Evolutionary conservation across 2,797 vertebrate genomes (phyloP).

Genomic region (Falco biarmicus): DNA sequence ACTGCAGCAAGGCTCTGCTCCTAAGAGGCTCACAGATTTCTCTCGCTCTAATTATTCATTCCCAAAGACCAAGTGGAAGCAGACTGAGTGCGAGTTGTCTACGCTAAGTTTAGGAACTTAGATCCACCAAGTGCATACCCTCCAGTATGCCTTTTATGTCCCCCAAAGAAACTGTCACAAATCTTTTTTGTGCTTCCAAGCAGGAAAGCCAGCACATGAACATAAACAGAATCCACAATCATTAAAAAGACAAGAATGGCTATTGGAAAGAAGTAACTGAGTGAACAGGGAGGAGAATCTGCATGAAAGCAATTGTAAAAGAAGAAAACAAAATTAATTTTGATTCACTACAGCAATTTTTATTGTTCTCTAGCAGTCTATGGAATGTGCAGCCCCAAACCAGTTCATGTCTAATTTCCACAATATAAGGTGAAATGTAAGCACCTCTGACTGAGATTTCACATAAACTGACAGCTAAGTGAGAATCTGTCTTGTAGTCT

Average conservation of each 20-base stretch:
- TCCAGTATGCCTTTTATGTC: not conserved
- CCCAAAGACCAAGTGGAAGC: not conserved
- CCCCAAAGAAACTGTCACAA: not conserved
- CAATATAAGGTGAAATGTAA: not conserved
- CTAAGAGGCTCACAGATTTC: not conserved
- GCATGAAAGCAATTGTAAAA: not conserved
- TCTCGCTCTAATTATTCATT: not conserved
- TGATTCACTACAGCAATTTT: not conserved
- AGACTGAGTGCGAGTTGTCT: not conserved
- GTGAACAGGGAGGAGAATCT: not conserved
- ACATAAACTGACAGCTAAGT: not conserved
- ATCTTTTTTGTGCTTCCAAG: not conserved
- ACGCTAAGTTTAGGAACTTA: not conserved
- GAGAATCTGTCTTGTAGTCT: fast-evolving
- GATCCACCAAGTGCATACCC: not conserved
- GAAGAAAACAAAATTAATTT: not conserved
- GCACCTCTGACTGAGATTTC: not conserved
- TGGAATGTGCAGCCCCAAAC: fast-evolving
- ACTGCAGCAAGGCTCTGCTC: not conserved
- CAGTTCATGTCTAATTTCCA: not conserved
- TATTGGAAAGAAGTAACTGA: not conserved
- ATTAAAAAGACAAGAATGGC: not conserved
- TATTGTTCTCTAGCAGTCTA: not conserved
- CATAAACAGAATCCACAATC: not conserved
- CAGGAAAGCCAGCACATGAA: not conserved